phyloP scores from a whole-genome alignment of 64 coral and sea anemone species.

The Montipora capricornis region DNA sequence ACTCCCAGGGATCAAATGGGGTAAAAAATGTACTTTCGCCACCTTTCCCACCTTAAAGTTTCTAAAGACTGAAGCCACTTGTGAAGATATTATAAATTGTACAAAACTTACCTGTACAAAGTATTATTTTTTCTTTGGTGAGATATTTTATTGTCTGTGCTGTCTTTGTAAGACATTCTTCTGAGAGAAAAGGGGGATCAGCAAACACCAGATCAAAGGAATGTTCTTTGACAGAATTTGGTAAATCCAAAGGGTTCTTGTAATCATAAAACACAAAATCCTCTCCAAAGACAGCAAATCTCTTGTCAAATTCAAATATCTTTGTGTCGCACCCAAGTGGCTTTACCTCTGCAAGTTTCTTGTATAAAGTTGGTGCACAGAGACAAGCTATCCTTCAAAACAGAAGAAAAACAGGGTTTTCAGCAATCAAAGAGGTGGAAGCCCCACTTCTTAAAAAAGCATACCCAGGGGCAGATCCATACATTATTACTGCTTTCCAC shows the following conservation, averaged over 20 bases:
- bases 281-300: constrained; percentile 84
- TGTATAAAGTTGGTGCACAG: constrained; percentile 83
- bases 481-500: too few relatives aligned
- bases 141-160: constrained; percentile 78
- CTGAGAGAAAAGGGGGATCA: constrained; percentile 82
- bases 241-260: constrained; percentile 74
- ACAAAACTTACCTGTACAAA: constrained; percentile 72
- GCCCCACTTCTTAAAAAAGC: too few relatives aligned
- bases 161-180: constrained; percentile 81
- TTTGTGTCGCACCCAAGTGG: constrained; percentile 50
- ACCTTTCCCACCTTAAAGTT: too few relatives aligned
- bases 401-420: neutral
- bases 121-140: constrained; percentile 79
- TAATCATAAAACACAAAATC: constrained; percentile 78
- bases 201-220: constrained; percentile 90
- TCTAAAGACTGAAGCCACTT: too few relatives aligned
- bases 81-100: too few relatives aligned
- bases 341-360: constrained; percentile 65
- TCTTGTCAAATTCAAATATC: constrained; percentile 86
- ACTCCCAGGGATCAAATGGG: too few relatives aligned
- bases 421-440: too few relatives aligned
- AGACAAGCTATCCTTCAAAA: constrained; percentile 79
- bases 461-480: too few relatives aligned
- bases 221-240: constrained; percentile 23
- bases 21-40: too few relatives aligned